Base-by-base conservation (phyloP, 2,113 vertebrate genomes). In the Alethe diademata region DNA sequence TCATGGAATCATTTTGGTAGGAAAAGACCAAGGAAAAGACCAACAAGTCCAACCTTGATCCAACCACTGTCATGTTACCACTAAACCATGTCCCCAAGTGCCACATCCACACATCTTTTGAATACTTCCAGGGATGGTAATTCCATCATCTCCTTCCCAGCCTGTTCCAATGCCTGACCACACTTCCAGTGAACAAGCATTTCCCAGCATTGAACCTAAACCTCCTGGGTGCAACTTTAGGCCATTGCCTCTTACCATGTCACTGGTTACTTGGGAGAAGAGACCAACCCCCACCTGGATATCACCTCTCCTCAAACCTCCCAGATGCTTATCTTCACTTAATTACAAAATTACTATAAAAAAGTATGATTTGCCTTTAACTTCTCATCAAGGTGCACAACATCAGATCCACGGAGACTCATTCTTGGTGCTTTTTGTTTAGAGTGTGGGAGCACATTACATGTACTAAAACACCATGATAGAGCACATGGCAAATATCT, bases 221-320 rank as follows among this genome's bases (percentile, higher is more conserved):
- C 13, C 24, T n/a, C 11, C 29, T 24, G 25, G 19, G n/a, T 0
- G 0, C 60, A 66, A 40, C 28, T 8, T 17, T 9, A 67, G 45
- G 54, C 14, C 29, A 25, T 60, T 38, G 60, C n/a, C 24, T 53
- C 29, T 31, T 14, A 75, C 5, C 19, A 22, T 20, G 23, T 20
- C 28, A 45, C 13, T 36, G 38, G 28, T 24, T 67, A 53, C 13
- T 15, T 25, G 69, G 16, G 28, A 81, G 36, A 45, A 73, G 33
- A 66, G 38, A 66, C 33, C 36, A 56, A 45, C 7, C 10, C 14
- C 12, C 36, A 45, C 19, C 23, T n/a, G 28, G 19, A 23, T 20
- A 66, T 38, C 53, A 47, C n/a, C 9, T 18, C 28, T 36, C 18
- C 71, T 33, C 48, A 67, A 17, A 61, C 36, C 24, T 76, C 47